A percentile compares a stretch with the other conserved stretches of the same genome.
These are phyloP conservation scores for Catocala nupta DNA, from an alignment of 2,888 invertebrate species.

Conservation along the genomic window DNA sequence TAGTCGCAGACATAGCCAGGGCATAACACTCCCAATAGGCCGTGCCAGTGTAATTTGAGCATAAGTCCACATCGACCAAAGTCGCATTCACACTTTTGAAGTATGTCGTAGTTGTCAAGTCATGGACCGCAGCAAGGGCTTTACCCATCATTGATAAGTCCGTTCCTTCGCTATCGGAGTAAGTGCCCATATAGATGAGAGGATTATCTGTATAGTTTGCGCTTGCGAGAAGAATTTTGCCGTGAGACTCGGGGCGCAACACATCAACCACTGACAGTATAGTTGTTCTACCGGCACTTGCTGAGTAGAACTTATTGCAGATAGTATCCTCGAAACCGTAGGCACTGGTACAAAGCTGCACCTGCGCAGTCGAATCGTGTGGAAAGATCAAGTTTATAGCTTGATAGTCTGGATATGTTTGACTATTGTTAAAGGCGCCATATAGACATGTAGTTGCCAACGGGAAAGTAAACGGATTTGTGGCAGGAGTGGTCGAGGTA, in stretches of 20 bases:
- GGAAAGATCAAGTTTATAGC: constrained; percentile 36
- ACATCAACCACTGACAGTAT: constrained; percentile 16
- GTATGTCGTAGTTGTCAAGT: constrained; percentile 48
- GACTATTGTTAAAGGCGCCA: constrained; percentile 37
- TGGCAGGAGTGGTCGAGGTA: constrained; percentile 6
- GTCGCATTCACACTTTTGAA: constrained; percentile 46
- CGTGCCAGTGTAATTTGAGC: constrained; percentile 22
- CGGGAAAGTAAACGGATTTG: constrained; percentile 44
- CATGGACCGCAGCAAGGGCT: constrained; percentile 49
- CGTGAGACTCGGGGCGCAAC: constrained; percentile 18
- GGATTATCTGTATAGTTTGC: constrained; percentile 50
- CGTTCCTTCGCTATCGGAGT: constrained; percentile 6
- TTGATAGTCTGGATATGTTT: constrained; percentile 47
- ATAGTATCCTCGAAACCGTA: constrained; percentile 70
- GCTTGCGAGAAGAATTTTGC: constrained; percentile 21
- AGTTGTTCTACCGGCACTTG: constrained; percentile 23
- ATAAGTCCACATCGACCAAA: constrained; percentile 49
- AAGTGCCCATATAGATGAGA: constrained; percentile 21
- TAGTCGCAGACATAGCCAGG: constrained; percentile 35
- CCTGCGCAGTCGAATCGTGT: constrained; percentile 17
- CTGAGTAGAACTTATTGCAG: constrained; percentile 49
- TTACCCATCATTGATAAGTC: constrained; percentile 52
- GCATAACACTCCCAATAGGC: constrained; percentile 48
- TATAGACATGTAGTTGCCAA: constrained; percentile 39
- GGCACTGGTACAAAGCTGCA: constrained; percentile 71